These are phyloP conservation scores for Psammodynastes pulverulentus DNA, from an alignment of 2,113 vertebrate genomes.

Conservation along the genomic window DNA sequence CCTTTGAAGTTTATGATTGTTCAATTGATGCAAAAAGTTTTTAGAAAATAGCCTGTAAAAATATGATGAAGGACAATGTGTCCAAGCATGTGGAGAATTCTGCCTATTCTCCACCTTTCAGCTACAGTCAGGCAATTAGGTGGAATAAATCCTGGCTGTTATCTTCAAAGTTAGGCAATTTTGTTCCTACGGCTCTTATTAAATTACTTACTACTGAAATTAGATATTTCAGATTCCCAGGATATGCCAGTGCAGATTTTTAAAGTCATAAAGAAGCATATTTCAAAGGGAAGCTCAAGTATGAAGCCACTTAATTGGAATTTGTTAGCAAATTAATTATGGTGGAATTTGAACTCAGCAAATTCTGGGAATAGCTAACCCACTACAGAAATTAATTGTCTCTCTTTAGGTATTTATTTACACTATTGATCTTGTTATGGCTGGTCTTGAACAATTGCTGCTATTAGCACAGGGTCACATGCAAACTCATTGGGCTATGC, in stretches of 20 bases:
- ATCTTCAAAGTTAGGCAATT: not conserved
- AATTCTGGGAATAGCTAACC: not conserved
- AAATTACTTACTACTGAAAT: not conserved
- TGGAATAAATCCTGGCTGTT: not conserved
- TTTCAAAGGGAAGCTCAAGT: constrained; percentile 4
- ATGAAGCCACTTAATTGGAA: not conserved
- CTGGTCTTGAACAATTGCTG: not conserved
- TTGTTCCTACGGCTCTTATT: not conserved
- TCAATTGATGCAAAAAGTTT: not conserved
- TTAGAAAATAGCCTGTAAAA: not conserved
- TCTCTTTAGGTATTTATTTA: constrained; percentile 9
- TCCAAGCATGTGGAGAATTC: not conserved
- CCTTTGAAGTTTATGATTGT: not conserved
- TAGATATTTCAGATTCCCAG: not conserved
- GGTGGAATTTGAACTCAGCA: not conserved
- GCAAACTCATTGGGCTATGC: not conserved
- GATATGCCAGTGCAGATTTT: not conserved
- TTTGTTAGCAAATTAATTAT: constrained; percentile 5
- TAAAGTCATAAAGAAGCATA: not conserved
- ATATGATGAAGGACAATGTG: not conserved
- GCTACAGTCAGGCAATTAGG: not conserved
- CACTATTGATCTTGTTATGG: not conserved
- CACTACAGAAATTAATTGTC: not conserved
- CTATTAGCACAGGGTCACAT: not conserved
- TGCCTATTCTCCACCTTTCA: not conserved